phyloP scores from a whole-genome alignment of 2,113 vertebrate genomes.

The Corvus hawaiiensis region DNA sequence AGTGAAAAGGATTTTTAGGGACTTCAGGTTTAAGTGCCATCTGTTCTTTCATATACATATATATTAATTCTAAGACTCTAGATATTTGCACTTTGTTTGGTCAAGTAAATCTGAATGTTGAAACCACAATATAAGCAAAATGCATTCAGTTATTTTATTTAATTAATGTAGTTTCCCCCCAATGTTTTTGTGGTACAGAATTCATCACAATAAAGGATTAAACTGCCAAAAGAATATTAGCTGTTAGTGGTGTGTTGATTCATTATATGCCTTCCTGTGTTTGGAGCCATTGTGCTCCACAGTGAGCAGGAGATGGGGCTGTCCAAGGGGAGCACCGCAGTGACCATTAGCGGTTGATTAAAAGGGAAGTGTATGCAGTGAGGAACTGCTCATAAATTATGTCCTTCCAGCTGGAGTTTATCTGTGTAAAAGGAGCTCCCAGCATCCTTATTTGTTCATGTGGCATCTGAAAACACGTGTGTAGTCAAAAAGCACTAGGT shows the following conservation, averaged over 20 bases:
- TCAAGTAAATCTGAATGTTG: background rate
- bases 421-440: background rate
- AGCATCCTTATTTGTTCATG: background rate
- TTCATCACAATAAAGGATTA: conserved; percentile 41
- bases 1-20: background rate
- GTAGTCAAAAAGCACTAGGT: background rate
- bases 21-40: background rate
- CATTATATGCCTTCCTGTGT: background rate
- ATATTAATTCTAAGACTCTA: background rate
- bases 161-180: background rate
- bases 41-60: background rate
- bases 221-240: conserved; percentile 40
- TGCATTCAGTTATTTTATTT: background rate
- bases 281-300: background rate
- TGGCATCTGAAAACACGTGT: background rate
- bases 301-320: background rate
- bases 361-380: conserved; percentile 10
- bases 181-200: conserved; percentile 10
- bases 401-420: conserved; percentile 26
- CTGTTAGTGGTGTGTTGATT: conserved; percentile 28
- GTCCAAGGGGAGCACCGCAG: background rate
- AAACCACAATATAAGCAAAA: conserved; percentile 24
- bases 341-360: conserved; percentile 51
- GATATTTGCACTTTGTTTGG: background rate
- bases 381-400: conserved; percentile 34